Base-by-base conservation (phyloP, 2,113 vertebrate genomes). In the Phoenicopterus ruber region DNA sequence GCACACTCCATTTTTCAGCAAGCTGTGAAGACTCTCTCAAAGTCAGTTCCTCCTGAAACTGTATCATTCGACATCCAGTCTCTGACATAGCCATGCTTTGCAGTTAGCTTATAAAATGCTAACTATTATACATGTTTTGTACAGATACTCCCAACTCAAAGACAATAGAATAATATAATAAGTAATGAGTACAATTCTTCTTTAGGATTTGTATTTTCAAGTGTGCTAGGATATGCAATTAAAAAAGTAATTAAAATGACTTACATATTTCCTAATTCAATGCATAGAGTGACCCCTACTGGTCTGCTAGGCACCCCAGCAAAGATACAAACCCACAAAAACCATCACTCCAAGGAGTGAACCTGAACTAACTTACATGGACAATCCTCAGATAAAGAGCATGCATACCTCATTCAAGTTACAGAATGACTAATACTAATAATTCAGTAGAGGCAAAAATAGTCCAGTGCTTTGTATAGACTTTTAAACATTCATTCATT, bases 251-350 rank as follows among this genome's bases (percentile, higher is more conserved):
- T 94, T 95, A 96, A 94, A 96, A 94, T 74, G 6, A 91, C 47
- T 38, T 81, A 47, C 36, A 24, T 66, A 50, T 86, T 72, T 78
- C 93, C 94, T 94, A 92, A 98, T 74, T 96, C 92, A 98, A 96
- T 97, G 98, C 63, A 89, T 32, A 98, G 94, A 98, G 97, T 97
- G 98, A 98, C 98, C 98, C 97, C 98, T 98, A 96, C 98, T 98
- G 98, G 98, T 93, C 71, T 57, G 42, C 36, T 44, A 89, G 50
- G 55, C 66, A 72, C n/a, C 32, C 46, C 66, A 94, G 76, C 85
- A 93, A 67, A 86, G 38, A 42, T 1, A 44, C 3, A 89, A 91
- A 58, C 4, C 0, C 1, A 31, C 22, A 57, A 38, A 67, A 52
- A 2, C 3, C 61, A 69, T 12, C n/a, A 42, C 32, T 34, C 16